phyloP scores from a whole-genome alignment of 1,140 invertebrate genomes.

The Drosophila mauritiana region DNA sequence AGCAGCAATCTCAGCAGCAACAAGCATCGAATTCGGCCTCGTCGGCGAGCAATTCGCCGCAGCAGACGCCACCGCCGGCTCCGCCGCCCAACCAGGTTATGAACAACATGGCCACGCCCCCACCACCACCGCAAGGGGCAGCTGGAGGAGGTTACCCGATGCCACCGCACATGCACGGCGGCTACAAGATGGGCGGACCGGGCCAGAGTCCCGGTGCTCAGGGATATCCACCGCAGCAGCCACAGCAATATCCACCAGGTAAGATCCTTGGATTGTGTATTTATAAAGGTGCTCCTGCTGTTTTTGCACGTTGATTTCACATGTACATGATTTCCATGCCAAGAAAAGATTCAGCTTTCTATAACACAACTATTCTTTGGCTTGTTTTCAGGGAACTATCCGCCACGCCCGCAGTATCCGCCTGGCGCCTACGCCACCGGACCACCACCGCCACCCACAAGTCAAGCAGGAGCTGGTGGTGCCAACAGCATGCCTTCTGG shows the following conservation, averaged over 20 bases:
- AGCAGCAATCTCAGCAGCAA: conserved; percentile 84
- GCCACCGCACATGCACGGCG: conserved; percentile 81
- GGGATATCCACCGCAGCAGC: conserved; percentile 86
- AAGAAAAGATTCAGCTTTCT: background rate
- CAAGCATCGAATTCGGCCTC: conserved; percentile 79
- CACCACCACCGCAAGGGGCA: conserved; percentile 80
- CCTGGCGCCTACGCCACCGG: conserved; percentile 85
- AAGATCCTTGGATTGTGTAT: background rate
- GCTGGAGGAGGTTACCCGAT: conserved; percentile 75
- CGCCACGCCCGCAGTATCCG: conserved; percentile 86
- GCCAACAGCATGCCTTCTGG: conserved; percentile 84
- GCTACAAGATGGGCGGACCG: conserved; percentile 77
- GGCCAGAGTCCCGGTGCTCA: conserved; percentile 83
- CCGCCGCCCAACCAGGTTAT: conserved; percentile 86
- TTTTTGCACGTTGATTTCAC: too few species aligned
- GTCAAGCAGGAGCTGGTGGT: conserved; percentile 61
- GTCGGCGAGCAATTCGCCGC: conserved; percentile 80
- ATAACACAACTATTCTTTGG: background rate
- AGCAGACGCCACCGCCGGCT: conserved; percentile 75
- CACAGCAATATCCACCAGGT: conserved; percentile 87
- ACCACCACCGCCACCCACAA: conserved; percentile 73
- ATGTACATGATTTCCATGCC: too few species aligned
- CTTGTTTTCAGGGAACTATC: conserved; percentile 85
- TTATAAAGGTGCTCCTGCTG: too few species aligned
- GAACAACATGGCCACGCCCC: conserved; percentile 85